Evolutionary conservation across 2,888 invertebrate species (phyloP).

Genomic region (Bursaphelenchus okinawaensis): DNA sequence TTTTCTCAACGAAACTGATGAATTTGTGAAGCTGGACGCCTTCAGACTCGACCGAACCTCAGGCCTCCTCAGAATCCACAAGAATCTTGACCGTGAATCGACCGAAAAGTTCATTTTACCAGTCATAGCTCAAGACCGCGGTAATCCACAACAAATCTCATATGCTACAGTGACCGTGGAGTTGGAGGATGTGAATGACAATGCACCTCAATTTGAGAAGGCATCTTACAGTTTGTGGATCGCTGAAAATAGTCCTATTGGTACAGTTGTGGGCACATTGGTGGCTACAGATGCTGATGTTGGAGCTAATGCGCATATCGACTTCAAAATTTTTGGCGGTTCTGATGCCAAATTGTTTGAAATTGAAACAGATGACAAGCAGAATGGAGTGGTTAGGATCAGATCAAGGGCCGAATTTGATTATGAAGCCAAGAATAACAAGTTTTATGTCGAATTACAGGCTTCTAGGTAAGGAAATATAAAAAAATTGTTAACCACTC

Average conservation of each 20-base stretch:
- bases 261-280: constrained; percentile 84
- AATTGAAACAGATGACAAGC: constrained; percentile 32
- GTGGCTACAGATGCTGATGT: constrained; percentile 86
- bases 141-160: constrained; percentile 70
- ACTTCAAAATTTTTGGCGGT: constrained; percentile 88
- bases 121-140: constrained; percentile 78
- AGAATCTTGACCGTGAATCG: constrained; percentile 47
- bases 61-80: constrained; percentile 50
- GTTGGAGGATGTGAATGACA: constrained; percentile 71
- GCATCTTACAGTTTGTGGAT: constrained; percentile 82
- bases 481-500: no score
- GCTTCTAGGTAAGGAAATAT: constrained; percentile 64
- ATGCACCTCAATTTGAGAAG: constrained; percentile 68
- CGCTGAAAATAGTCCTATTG: constrained; percentile 90
- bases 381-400: constrained; percentile 65
- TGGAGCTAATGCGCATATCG: constrained; percentile 81
- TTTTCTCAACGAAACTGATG: constrained; percentile 65
- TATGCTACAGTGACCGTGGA: constrained; percentile 72
- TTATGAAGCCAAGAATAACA: constrained; percentile 83
- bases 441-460: constrained; percentile 78
- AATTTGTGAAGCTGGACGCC: constrained; percentile 33
- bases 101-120: constrained; percentile 66
- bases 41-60: constrained; percentile 54
- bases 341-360: constrained; percentile 65
- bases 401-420: constrained; percentile 85